These are phyloP conservation scores for Vesta saturnalis DNA, from an alignment of 2,888 invertebrate genomes.

Conservation along the genomic window DNA sequence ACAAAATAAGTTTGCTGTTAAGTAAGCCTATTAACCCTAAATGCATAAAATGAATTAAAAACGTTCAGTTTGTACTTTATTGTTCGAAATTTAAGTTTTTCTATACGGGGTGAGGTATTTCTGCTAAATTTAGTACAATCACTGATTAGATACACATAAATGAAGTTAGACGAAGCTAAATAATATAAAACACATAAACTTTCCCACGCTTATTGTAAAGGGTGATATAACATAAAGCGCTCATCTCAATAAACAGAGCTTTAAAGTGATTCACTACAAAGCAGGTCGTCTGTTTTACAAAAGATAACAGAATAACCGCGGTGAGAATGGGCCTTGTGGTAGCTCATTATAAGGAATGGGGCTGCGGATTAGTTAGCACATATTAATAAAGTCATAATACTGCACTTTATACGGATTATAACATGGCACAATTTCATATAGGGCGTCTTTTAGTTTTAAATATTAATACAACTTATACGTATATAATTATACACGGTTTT, in stretches of 20 bases:
- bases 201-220: conserved; percentile 55
- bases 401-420: conserved; percentile 50
- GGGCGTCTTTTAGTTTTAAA: conserved; percentile 30
- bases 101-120: no score
- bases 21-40: no score
- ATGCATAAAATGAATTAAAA: no score
- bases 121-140: no score
- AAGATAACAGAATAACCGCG: conserved; percentile 62
- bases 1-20: no score
- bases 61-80: no score
- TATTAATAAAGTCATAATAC: conserved; percentile 62
- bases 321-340: conserved; percentile 57
- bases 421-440: conserved; percentile 48
- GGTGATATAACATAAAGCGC: conserved; percentile 47
- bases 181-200: conserved; percentile 9
- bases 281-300: conserved; percentile 64
- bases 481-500: no score
- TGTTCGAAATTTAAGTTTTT: no score
- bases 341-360: conserved; percentile 55
- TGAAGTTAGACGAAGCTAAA: no score
- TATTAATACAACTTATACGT: no score
- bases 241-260: conserved; percentile 62
- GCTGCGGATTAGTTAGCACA: conserved; percentile 56
- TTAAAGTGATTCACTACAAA: conserved; percentile 60
- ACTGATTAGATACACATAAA: no score